Conservation (phyloP, 1,140 invertebrate species). For the Eupristina koningsbergeri region DNA sequence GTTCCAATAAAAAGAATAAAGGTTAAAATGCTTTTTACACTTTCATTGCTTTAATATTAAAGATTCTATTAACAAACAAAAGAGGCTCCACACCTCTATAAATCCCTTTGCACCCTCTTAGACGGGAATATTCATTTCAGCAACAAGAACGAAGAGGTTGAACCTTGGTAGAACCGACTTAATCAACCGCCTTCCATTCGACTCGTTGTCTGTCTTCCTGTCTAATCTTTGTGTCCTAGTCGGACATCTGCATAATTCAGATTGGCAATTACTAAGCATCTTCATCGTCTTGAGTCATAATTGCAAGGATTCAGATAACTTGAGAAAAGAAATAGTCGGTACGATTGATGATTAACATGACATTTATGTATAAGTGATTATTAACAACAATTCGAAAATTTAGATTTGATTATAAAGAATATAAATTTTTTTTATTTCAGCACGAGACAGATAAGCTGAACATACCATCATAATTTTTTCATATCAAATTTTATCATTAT, state of each 20-base stretch:
- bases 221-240: conserved; percentile 26
- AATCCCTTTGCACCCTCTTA: conserved; percentile 4
- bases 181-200: background rate
- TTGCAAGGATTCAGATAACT: background rate
- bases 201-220: conserved; percentile 18
- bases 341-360: background rate
- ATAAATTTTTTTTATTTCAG: too few species aligned
- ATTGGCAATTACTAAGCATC: conserved; percentile 41
- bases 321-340: background rate
- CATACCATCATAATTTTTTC: too few species aligned
- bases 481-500: too few species aligned
- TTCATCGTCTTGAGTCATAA: background rate
- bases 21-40: background rate
- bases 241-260: conserved; percentile 39
- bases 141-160: background rate
- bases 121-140: background rate
- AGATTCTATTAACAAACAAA: background rate
- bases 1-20: too few species aligned
- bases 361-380: background rate
- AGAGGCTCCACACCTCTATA: background rate
- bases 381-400: background rate
- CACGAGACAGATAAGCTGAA: too few species aligned
- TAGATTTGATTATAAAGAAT: background rate
- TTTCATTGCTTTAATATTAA: background rate
- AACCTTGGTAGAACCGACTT: too few species aligned